Conservation (phyloP, 2,113 vertebrate genomes). For the Probosciger aterrimus region DNA sequence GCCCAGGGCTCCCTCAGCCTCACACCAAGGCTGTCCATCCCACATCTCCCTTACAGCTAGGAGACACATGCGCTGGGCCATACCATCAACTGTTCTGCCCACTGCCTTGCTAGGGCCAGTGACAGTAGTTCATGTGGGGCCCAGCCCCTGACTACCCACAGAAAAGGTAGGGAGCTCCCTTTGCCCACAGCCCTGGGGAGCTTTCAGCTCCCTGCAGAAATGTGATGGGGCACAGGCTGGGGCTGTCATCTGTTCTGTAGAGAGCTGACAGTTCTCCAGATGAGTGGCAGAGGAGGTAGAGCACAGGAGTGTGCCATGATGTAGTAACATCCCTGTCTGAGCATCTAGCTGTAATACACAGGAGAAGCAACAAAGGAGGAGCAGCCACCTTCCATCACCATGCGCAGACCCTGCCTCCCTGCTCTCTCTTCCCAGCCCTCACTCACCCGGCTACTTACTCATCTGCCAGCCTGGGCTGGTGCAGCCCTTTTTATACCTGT, state of each 20-base stretch:
- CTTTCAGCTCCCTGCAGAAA: background rate
- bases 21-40: background rate
- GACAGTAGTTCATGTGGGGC: background rate
- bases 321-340: background rate
- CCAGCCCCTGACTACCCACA: background rate
- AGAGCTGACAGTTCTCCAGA: rapidly evolving
- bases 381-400: background rate
- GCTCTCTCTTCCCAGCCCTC: background rate
- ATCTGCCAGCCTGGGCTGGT: background rate
- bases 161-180: background rate
- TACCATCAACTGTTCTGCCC: background rate
- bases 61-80: background rate
- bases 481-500: background rate
- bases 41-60: background rate
- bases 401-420: background rate
- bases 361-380: background rate
- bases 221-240: background rate
- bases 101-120: background rate
- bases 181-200: background rate
- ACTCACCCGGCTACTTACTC: too few relatives aligned
- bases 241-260: background rate
- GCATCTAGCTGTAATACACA: background rate
- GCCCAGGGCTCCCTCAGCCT: background rate
- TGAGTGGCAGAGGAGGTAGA: background rate
- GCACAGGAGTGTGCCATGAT: background rate